Evolutionary conservation across 2,113 vertebrate species (phyloP).

Genomic region (Phalacrocorax brasilianus): DNA sequence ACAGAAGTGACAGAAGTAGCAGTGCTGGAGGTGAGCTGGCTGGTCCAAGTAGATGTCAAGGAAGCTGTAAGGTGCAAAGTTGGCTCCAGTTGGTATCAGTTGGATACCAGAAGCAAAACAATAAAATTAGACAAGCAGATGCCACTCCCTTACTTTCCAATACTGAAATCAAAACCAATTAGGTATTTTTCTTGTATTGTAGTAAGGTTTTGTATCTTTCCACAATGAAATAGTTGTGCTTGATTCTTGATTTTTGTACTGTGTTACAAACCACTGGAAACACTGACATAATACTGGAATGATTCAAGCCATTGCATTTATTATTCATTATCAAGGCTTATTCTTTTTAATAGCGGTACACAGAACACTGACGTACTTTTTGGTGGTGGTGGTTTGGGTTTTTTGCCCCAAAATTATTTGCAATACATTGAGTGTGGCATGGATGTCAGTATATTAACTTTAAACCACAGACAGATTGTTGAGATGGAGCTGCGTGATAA

Average conservation of each 20-base stretch:
- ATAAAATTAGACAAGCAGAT: background rate
- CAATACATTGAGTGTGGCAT: background rate
- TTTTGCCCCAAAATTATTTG: background rate
- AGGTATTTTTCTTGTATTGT: background rate
- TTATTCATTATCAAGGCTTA: background rate
- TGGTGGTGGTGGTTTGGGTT: background rate
- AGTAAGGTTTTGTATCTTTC: background rate
- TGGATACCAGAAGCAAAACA: background rate
- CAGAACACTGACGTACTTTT: background rate
- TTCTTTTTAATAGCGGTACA: background rate
- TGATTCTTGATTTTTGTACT: background rate
- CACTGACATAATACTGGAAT: background rate
- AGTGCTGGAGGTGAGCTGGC: background rate
- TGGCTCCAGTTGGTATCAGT: background rate
- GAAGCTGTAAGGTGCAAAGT: background rate
- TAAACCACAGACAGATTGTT: background rate
- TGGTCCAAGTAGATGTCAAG: background rate
- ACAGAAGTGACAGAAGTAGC: background rate
- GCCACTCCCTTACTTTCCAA: background rate
- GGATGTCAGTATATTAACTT: background rate
- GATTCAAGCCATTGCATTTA: background rate
- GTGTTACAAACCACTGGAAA: background rate
- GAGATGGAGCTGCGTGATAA: background rate
- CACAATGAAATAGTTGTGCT: background rate
- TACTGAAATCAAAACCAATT: background rate